phyloP scores from a whole-genome alignment of 2,888 invertebrate species.

The Sisyra nigra region DNA sequence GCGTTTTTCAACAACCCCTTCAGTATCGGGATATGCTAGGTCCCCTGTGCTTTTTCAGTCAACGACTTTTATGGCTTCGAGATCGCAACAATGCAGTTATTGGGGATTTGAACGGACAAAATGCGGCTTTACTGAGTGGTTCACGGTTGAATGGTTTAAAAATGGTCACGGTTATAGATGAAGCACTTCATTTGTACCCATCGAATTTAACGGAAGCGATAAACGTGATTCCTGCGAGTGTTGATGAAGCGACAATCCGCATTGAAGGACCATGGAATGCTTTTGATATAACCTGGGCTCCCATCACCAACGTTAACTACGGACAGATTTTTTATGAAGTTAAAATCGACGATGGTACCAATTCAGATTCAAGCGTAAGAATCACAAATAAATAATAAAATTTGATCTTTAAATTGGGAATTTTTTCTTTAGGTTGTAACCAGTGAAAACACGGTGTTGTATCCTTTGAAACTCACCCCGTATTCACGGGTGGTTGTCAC shows the following conservation, averaged over 20 bases:
- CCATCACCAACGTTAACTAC: slow-evolving; percentile 57
- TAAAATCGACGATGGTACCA: slow-evolving; percentile 41
- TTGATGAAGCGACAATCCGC: slow-evolving; percentile 46
- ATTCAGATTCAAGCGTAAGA: slow-evolving; percentile 37
- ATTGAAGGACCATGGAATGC: slow-evolving; percentile 61
- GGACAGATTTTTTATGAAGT: slow-evolving; percentile 73
- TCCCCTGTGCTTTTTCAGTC: slow-evolving; percentile 64
- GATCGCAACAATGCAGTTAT: slow-evolving; percentile 56
- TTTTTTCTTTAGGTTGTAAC: slow-evolving; percentile 30
- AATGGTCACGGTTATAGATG: slow-evolving; percentile 56
- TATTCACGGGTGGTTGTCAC: slow-evolving; percentile 56
- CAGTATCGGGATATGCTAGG: slow-evolving; percentile 45
- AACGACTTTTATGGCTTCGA: slow-evolving; percentile 70
- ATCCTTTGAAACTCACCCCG: slow-evolving; percentile 39
- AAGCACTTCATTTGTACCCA: slow-evolving; percentile 43
- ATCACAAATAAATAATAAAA: neutral
- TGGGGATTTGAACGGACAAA: slow-evolving; percentile 56
- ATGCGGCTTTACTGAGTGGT: slow-evolving; percentile 49
- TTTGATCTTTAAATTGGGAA: neutral
- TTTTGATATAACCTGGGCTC: slow-evolving; percentile 74
- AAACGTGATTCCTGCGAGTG: slow-evolving; percentile 56
- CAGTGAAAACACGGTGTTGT: slow-evolving; percentile 33
- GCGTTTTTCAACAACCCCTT: neutral
- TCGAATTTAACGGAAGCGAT: slow-evolving; percentile 23
- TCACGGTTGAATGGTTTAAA: slow-evolving; percentile 46